Evolutionary conservation across 2,797 vertebrate genomes (phyloP).

Genomic region (Crotalus adamanteus): DNA sequence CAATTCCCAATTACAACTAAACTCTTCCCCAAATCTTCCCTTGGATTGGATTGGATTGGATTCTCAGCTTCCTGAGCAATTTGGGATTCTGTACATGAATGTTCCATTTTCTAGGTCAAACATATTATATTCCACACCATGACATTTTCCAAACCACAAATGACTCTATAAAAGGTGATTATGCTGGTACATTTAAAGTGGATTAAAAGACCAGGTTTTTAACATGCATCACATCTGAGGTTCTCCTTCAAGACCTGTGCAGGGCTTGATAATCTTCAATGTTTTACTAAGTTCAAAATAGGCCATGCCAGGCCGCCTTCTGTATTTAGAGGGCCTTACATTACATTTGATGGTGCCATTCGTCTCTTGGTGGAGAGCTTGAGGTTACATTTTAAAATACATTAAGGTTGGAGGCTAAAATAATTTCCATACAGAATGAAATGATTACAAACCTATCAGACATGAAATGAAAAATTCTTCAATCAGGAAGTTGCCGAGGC

Average conservation of each 20-base stretch:
- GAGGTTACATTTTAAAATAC: background rate
- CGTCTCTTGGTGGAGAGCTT: background rate
- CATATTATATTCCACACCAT: background rate
- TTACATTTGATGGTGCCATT: background rate
- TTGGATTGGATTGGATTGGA: background rate
- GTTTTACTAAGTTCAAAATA: background rate
- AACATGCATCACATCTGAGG: background rate
- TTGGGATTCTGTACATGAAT: background rate
- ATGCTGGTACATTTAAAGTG: background rate
- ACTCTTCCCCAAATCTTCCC: background rate
- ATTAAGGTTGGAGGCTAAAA: background rate
- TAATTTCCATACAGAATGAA: background rate
- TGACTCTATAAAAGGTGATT: slow-evolving; percentile 23
- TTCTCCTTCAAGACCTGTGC: background rate
- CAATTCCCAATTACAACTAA: background rate
- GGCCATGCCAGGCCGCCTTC: background rate
- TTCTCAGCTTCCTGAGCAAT: background rate
- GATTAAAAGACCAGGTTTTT: background rate
- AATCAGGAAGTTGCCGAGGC: background rate
- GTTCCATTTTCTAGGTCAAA: background rate
- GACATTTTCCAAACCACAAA: slow-evolving; percentile 23
- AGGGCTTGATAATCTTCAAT: background rate
- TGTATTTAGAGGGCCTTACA: background rate
- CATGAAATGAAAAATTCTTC: background rate
- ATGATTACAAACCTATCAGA: background rate